Conservation (phyloP, 2,888 invertebrate species). For the Doris montereyensis region DNA sequence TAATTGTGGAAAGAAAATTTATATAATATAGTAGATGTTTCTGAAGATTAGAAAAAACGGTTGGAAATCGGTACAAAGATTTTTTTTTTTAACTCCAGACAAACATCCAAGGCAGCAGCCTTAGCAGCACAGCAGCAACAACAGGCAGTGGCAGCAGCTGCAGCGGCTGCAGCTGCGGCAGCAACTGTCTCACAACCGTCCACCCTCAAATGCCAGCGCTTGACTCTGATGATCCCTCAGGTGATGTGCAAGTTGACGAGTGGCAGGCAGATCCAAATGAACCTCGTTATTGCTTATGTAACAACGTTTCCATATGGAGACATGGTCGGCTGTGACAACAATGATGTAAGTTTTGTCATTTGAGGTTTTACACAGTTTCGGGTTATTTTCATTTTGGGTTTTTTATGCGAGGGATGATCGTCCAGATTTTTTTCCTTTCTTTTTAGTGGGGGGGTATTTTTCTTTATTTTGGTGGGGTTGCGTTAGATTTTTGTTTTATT, state of each 20-base stretch:
- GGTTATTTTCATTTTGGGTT: no score
- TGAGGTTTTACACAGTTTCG: no score
- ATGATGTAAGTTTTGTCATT: slow-evolving; percentile 83
- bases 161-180: slow-evolving; percentile 47
- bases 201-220: slow-evolving; percentile 43
- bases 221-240: slow-evolving; percentile 64
- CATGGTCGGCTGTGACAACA: slow-evolving; percentile 99
- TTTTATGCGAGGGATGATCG: no score
- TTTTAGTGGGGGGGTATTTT: no score
- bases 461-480: no score
- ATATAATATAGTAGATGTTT: no score
- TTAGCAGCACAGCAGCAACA: slow-evolving; percentile 63
- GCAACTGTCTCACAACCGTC: slow-evolving; percentile 72
- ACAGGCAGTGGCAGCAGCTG: slow-evolving; percentile 61
- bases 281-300: slow-evolving; percentile 95
- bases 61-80: neutral
- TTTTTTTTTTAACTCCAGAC: no score
- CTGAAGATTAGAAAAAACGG: neutral
- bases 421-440: neutral
- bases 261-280: slow-evolving; percentile 97
- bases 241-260: slow-evolving; percentile 75
- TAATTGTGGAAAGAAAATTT: no score
- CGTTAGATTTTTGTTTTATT: no score
- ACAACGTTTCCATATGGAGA: slow-evolving; percentile 97
- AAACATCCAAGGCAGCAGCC: slow-evolving; percentile 62